A percentile compares a stretch with the other conserved stretches of the same genome.
Evolutionary conservation across 2,113 vertebrate species (phyloP).

Genomic region (Solea solea): DNA sequence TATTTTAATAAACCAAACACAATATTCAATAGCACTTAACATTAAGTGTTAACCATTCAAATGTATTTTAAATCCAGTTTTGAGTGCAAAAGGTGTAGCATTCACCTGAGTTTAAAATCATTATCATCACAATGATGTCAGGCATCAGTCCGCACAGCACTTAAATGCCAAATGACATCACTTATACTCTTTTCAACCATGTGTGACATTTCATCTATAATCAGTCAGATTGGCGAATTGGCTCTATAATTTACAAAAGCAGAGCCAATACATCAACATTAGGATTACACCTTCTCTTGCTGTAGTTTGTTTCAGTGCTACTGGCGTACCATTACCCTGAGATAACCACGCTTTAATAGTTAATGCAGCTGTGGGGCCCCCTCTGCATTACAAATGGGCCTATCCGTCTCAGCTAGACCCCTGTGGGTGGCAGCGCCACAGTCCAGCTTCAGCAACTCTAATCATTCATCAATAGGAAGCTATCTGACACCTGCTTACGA

Average conservation of each 20-base stretch:
- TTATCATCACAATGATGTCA: background rate
- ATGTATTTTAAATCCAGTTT: background rate
- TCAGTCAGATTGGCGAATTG: conserved; percentile 35
- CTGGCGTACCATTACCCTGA: conserved; percentile 69
- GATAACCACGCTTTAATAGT: conserved; percentile 82
- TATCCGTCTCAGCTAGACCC: conserved; percentile 72
- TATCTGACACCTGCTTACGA: conserved; percentile 65
- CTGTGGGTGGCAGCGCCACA: conserved; percentile 57
- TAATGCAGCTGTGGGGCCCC: conserved; percentile 73
- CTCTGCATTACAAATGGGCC: conserved; percentile 77
- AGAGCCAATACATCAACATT: conserved; percentile 49
- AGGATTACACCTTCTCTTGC: conserved; percentile 26
- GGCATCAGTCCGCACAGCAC: background rate
- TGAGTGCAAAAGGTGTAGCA: conserved; percentile 8
- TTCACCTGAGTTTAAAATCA: background rate
- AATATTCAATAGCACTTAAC: background rate
- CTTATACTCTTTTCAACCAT: conserved; percentile 4
- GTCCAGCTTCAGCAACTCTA: conserved; percentile 68
- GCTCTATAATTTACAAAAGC: conserved; percentile 22
- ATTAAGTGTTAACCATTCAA: conserved; percentile 5
- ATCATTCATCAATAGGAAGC: conserved; percentile 76
- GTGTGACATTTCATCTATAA: conserved; percentile 37
- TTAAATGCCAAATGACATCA: conserved; percentile 10
- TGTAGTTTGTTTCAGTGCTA: conserved; percentile 58
- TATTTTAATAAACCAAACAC: conserved; percentile 19